phyloP scores from a whole-genome alignment of 2,113 vertebrate species.

The Xiphias gladius region DNA sequence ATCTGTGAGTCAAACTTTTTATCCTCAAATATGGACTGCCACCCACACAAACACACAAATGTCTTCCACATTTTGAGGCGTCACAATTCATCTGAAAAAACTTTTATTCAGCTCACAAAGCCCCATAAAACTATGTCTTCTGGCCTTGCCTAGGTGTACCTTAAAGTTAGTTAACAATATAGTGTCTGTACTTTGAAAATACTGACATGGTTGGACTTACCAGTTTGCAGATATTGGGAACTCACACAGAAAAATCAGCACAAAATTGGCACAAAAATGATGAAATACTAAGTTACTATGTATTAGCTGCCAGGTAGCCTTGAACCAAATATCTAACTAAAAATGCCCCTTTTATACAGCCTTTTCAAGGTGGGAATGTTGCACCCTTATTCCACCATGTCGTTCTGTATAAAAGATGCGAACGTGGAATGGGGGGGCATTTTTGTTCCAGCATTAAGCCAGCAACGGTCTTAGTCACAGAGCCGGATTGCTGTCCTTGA shows the following conservation, averaged over 20 bases:
- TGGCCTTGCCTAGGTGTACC: neutral
- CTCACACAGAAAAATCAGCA: neutral
- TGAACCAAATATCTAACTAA: neutral
- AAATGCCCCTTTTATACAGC: too few relatives aligned
- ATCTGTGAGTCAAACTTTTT: neutral
- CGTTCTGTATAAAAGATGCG: too few relatives aligned
- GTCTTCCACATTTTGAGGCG: neutral
- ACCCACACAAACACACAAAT: neutral
- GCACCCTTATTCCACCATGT: too few relatives aligned
- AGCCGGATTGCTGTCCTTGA: too few relatives aligned
- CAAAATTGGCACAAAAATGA: neutral
- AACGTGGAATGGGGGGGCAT: too few relatives aligned
- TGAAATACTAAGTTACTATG: neutral
- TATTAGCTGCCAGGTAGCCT: neutral
- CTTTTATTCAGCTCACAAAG: neutral
- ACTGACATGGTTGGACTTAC: too few relatives aligned
- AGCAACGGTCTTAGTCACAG: too few relatives aligned
- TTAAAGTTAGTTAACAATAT: neutral
- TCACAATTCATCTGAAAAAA: neutral
- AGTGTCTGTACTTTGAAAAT: neutral
- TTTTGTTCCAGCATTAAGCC: too few relatives aligned
- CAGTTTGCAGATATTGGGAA: neutral
- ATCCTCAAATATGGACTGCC: neutral
- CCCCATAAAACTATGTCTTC: neutral
- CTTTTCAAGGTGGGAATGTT: too few relatives aligned